These are phyloP conservation scores for Eueides isabella DNA, from an alignment of 1,140 invertebrate genomes.

Conservation along the genomic window DNA sequence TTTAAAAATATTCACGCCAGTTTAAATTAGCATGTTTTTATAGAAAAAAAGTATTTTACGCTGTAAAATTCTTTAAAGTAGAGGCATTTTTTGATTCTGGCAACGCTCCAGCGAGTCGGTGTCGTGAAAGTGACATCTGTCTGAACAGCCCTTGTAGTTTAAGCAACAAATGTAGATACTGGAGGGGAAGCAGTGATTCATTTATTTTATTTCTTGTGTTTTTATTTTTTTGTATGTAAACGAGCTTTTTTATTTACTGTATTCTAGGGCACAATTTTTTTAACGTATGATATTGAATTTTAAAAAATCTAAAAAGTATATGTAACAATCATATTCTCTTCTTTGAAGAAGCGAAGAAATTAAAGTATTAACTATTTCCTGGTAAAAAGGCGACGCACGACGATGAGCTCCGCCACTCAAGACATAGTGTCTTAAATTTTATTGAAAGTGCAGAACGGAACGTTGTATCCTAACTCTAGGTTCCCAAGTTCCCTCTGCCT, in stretches of 20 bases:
- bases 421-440: background rate
- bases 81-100: conserved; percentile 26
- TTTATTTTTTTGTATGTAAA: background rate
- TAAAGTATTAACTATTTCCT: too few species aligned
- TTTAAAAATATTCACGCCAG: conserved; percentile 12
- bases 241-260: background rate
- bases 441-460: background rate
- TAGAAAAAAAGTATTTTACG: background rate
- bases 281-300: too few species aligned
- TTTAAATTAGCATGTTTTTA: conserved; percentile 1
- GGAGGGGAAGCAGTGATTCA: background rate
- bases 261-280: too few species aligned
- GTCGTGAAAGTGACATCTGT: conserved; percentile 33
- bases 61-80: conserved; percentile 8
- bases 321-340: too few species aligned
- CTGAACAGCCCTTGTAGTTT: conserved; percentile 29
- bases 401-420: background rate
- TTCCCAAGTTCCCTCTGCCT: too few species aligned
- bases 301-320: too few species aligned
- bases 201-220: background rate
- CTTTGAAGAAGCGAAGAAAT: too few species aligned
- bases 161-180: conserved; percentile 29
- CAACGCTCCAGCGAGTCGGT: conserved; percentile 21
- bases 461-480: background rate
- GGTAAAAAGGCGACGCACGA: background rate